phyloP scores from a whole-genome alignment of 2,888 invertebrate species.

The Schizotus pectinicornis region DNA sequence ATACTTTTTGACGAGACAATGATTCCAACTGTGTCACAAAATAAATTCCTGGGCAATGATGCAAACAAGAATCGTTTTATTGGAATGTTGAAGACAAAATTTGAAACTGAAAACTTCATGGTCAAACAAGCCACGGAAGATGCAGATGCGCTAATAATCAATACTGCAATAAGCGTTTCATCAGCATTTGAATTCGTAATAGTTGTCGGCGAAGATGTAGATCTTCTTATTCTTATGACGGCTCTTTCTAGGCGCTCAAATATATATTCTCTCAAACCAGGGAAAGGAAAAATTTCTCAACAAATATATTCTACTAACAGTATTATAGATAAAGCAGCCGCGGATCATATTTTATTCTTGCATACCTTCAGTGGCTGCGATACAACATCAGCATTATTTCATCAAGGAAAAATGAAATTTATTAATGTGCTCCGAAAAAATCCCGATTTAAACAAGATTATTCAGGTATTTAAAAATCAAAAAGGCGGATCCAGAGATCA shows the following conservation, averaged over 20 bases:
- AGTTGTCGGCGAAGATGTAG: constrained; percentile 31
- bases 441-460: constrained; percentile 31
- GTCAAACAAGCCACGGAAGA: constrained; percentile 34
- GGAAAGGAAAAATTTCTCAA: too few relatives aligned
- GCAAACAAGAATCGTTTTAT: constrained; percentile 37
- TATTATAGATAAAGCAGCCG: constrained; percentile 32
- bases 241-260: constrained; percentile 18
- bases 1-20: constrained; percentile 36
- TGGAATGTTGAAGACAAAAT: constrained; percentile 33
- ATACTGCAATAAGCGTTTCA: constrained; percentile 30
- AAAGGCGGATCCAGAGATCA: too few relatives aligned
- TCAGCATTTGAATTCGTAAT: constrained; percentile 27
- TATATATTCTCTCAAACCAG: constrained; percentile 28
- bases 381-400: constrained; percentile 40
- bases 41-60: constrained; percentile 31
- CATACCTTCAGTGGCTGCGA: constrained; percentile 42
- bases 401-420: constrained; percentile 38
- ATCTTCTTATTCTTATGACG: constrained; percentile 31
- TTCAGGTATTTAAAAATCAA: constrained; percentile 25
- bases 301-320: too few relatives aligned
- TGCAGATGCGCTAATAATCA: constrained; percentile 27
- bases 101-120: constrained; percentile 26
- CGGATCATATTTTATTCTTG: constrained; percentile 39
- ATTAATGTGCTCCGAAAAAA: constrained; percentile 33
- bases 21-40: too few relatives aligned